Base-by-base conservation (phyloP, 2,797 vertebrate species). In the Pantherophis vulpinus region DNA sequence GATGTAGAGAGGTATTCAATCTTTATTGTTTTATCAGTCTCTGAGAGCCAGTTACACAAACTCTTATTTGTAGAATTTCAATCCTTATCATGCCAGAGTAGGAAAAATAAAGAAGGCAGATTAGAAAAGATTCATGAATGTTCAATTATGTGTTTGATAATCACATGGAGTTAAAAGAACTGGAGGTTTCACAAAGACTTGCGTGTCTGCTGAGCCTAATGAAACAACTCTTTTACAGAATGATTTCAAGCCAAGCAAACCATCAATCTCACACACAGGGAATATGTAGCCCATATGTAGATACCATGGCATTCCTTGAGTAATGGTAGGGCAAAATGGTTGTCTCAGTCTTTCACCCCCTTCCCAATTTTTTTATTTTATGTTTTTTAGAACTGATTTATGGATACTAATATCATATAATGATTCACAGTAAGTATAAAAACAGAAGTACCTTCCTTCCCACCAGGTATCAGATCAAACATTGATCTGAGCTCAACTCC, bases 121-220 rank as follows among this genome's bases (percentile, higher is more conserved):
- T 54, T 55, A 59, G 20, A 83, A 90, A 86, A 59, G 58, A 54
- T 86, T 29, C 25, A 92, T 13, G 16, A 74, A 96, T 94, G 92
- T 94, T 83, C 10, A 12, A 47, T 47, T 88, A 87, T 61, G 89
- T 95, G 94, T 96, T 95, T 89, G 88, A 94, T 29, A 93, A 27
- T 89, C 94, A 95, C 74, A 88, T 54, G 51, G 96, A 96, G 95
- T 92, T 94, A 87, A 92, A 96, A 95, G 92, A 96, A 94, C 95
- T 95, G 95, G 6, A 94, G 51, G 74, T 91, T 94, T 94, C 92
- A 27, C 70, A 20, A 93, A 94, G 92, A 96, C 96, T n/a, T 58
- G 11, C 9, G 2, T 29, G 27, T 47, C 27, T 86, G 55, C 87
- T 88, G 37, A 13, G 25, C 55, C 2, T 90, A 56, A 70, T 3